Percentiles rank a stretch among this genome's conserved stretches.
Conservation (phyloP, 2,888 invertebrate genomes). For the Digitonthophagus gazella region DNA sequence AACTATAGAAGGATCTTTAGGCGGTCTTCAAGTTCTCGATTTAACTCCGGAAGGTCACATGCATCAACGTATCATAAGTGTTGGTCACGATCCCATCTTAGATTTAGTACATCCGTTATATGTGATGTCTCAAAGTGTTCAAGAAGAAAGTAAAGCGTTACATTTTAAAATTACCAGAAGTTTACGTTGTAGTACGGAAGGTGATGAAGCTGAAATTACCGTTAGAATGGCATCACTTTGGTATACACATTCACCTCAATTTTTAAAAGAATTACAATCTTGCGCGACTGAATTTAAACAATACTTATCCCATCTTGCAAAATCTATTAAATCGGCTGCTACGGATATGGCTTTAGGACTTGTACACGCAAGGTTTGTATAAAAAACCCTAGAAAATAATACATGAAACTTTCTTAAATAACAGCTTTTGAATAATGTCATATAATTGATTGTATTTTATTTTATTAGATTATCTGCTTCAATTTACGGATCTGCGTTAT, state of each 20-base stretch:
- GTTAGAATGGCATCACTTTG: constrained; percentile 85
- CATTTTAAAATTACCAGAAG: constrained; percentile 55
- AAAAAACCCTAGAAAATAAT: too few species aligned
- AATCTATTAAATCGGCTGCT: constrained; percentile 85
- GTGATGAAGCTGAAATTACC: constrained; percentile 44
- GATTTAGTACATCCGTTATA: constrained; percentile 51
- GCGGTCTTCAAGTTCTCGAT: constrained; percentile 87
- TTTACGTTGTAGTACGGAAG: constrained; percentile 28
- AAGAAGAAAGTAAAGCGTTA: constrained; percentile 52
- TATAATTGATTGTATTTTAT: background rate
- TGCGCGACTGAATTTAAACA: constrained; percentile 90
- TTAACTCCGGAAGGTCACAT: constrained; percentile 79
- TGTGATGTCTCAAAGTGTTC: constrained; percentile 45
- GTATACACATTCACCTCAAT: constrained; percentile 88
- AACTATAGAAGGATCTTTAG: constrained; percentile 80
- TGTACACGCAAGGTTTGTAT: constrained; percentile 64
- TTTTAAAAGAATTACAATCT: constrained; percentile 80
- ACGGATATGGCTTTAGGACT: constrained; percentile 91
- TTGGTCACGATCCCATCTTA: constrained; percentile 72
- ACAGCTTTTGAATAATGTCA: too few species aligned
- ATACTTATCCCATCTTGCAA: constrained; percentile 79
- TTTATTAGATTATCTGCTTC: constrained; percentile 50
- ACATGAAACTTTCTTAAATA: too few species aligned
- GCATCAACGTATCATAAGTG: constrained; percentile 82
- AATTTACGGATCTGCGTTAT: constrained; percentile 47